Base-by-base conservation (phyloP, 1,140 invertebrate species). In the Drosophila micromelanica region DNA sequence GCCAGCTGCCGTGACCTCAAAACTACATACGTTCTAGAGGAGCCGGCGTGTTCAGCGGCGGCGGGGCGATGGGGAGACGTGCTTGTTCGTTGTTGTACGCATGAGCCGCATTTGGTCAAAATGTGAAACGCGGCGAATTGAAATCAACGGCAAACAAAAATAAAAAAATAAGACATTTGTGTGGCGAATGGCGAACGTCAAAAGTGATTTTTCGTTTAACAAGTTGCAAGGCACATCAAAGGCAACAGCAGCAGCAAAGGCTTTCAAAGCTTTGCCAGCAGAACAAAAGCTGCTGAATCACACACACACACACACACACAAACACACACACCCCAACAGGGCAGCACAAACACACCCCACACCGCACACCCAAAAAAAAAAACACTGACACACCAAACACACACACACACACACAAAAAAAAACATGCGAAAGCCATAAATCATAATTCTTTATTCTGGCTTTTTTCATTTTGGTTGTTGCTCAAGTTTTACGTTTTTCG, bases 381-480 rank as follows among this genome's bases (percentile, higher is more conserved):
- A 20, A 1, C 20, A 2, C 20, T 20, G 20, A 2, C 15, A 11
- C 13, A 40, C 32, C 20, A 20, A 20, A n/a, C n/a, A n/a, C n/a
- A n/a, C n/a, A 17, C 17, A 35, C 23, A 6, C 5, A 32, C 49
- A 73, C 38, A 75, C n/a, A n/a, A n/a, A n/a, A n/a, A n/a, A n/a
- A 71, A 79, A 80, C 79, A 89, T 89, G 73, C 84, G 73, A 89
- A 84, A 89, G 84, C 82, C 79, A 89, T 89, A 89, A 89, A 89
- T 89, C 82, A 87, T 87, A 87, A 79, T 87, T 82, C 71, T 82
- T 76, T 85, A 77, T 73, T 79, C 80, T 78, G 61, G 61, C 56
- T 63, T 63, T 70, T 68, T 60, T 64, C 30, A 35, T 51, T 55
- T 73, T 69, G 51, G 37, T 59, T 56, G 62, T 65, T 72, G 59